A percentile compares a stretch with the other conserved stretches of the same genome.
Evolutionary conservation across 2,113 vertebrate genomes (phyloP).

Genomic region (Axis porcinus): DNA sequence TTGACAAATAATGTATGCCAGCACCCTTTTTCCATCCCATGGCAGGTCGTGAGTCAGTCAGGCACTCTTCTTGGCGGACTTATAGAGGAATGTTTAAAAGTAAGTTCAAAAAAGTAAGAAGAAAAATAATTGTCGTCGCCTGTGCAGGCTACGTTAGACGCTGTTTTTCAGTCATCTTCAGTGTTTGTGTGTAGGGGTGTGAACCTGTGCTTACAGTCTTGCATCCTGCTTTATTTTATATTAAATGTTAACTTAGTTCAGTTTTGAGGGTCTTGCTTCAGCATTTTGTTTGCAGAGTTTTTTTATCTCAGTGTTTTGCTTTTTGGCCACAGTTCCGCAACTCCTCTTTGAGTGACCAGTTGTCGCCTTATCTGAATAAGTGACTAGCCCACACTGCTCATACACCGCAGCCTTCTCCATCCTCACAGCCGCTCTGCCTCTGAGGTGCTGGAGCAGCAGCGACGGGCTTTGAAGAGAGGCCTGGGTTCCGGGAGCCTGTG

Average conservation of each 20-base stretch:
- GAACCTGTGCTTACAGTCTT: not conserved
- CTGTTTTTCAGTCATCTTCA: not conserved
- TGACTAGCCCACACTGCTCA: rapidly evolving
- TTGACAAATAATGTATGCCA: not conserved
- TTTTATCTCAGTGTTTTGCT: not conserved
- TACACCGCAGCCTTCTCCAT: not conserved
- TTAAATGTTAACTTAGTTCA: not conserved
- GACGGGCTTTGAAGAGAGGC: not conserved
- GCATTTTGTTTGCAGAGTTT: not conserved
- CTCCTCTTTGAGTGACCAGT: rapidly evolving
- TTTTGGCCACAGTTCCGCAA: not conserved
- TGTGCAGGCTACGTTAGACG: not conserved
- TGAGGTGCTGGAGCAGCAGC: not conserved
- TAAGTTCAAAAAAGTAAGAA: not conserved
- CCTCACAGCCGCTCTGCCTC: not conserved
- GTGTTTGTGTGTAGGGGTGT: not conserved
- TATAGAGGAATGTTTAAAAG: not conserved
- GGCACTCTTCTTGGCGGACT: not conserved
- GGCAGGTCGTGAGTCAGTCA: not conserved
- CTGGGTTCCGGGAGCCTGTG: not conserved
- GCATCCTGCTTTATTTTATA: not conserved
- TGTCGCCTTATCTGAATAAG: not conserved
- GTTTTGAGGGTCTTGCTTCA: not conserved
- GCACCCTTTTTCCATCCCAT: not conserved
- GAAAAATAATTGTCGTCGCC: not conserved